These are phyloP conservation scores for Epirrhoe alternata DNA, from an alignment of 2,888 invertebrate species.

Conservation along the genomic window DNA sequence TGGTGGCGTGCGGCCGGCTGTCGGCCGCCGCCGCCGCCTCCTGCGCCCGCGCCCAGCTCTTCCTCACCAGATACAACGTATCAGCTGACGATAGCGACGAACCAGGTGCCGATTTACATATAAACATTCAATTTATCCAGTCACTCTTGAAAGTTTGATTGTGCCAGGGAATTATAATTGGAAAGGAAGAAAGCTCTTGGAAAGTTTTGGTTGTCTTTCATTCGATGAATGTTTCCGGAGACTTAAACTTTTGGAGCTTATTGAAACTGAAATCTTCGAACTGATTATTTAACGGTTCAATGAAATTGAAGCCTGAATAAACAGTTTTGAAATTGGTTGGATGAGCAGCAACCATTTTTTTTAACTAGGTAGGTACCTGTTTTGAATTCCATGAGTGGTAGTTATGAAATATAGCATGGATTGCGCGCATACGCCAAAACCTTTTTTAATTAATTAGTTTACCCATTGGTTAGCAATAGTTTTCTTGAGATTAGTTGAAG, in stretches of 20 bases:
- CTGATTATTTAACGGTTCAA: conserved; percentile 1
- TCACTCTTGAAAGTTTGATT: conserved; percentile 40
- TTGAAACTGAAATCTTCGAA: conserved; percentile 4
- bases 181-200: conserved; percentile 35
- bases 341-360: too few species aligned
- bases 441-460: neutral
- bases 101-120: conserved; percentile 70
- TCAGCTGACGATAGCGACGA: conserved; percentile 78
- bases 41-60: conserved; percentile 68
- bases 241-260: conserved; percentile 15
- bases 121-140: conserved; percentile 48
- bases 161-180: conserved; percentile 37
- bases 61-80: conserved; percentile 76
- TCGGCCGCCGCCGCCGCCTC: conserved; percentile 64
- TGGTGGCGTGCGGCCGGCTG: conserved; percentile 62
- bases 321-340: neutral
- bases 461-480: neutral
- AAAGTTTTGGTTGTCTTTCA: conserved; percentile 38
- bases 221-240: conserved; percentile 21
- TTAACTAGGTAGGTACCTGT: too few species aligned
- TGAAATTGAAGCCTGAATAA: conserved; percentile 2
- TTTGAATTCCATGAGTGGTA: neutral
- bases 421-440: neutral
- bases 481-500: neutral
- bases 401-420: neutral